Evolutionary conservation across 37 sponge, comb jelly and placozoan genomes (phyloP).

Genomic region (Beroe ovata): DNA sequence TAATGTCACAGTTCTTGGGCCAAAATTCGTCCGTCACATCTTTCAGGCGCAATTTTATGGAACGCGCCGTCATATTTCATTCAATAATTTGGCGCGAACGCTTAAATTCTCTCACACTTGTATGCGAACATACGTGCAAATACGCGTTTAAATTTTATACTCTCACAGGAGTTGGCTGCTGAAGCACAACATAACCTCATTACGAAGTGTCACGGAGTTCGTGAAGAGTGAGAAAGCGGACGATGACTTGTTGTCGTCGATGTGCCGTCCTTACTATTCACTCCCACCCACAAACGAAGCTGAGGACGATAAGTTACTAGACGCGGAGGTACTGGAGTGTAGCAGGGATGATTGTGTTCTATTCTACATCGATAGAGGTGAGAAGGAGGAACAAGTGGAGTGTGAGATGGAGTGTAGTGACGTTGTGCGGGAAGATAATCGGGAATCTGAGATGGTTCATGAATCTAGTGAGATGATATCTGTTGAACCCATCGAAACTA

Average conservation of each 20-base stretch:
- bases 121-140: no score
- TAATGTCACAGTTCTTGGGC: no score
- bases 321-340: background rate
- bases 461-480: background rate
- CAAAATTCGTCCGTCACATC: no score
- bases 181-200: constrained; percentile 31
- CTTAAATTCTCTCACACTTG: no score
- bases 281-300: background rate
- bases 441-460: background rate
- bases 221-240: background rate
- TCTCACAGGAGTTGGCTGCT: constrained; percentile 44
- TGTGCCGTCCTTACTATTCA: constrained; percentile 19
- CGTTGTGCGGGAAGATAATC: background rate
- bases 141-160: no score
- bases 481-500: background rate
- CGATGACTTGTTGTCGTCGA: background rate
- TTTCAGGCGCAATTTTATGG: no score
- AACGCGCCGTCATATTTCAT: no score
- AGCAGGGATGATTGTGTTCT: background rate
- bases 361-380: constrained; percentile 20
- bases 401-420: background rate
- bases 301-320: no score
- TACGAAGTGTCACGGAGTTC: background rate
- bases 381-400: background rate
- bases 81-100: no score